phyloP scores from a whole-genome alignment of 2,113 vertebrate species.

The Prochilodus magdalenae region DNA sequence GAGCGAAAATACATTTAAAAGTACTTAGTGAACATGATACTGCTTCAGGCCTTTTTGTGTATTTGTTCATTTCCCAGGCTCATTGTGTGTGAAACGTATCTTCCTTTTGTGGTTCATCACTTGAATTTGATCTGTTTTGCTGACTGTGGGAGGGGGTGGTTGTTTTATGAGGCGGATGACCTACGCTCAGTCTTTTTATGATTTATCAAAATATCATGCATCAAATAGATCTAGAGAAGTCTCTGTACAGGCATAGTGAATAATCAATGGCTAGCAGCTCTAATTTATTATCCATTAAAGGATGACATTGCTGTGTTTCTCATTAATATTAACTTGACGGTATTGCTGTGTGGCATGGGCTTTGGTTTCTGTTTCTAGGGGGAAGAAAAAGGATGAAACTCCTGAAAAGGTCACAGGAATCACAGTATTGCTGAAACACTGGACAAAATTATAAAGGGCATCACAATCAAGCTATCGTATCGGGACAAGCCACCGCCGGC shows the following conservation, averaged over 20 bases:
- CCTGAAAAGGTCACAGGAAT: constrained; percentile 75
- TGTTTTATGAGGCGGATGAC: constrained; percentile 52
- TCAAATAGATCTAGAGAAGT: constrained; percentile 56
- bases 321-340: constrained; percentile 74
- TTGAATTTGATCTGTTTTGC: constrained; percentile 67
- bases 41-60: constrained; percentile 56
- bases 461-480: constrained; percentile 71
- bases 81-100: constrained; percentile 54
- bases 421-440: constrained; percentile 70
- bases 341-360: constrained; percentile 55
- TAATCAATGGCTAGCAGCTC: constrained; percentile 60
- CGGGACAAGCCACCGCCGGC: constrained; percentile 63
- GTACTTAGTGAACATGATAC: constrained; percentile 73
- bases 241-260: constrained; percentile 59
- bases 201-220: constrained; percentile 66
- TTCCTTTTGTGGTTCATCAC: constrained; percentile 49
- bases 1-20: constrained; percentile 75
- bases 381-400: constrained; percentile 62
- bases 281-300: constrained; percentile 72
- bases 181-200: constrained; percentile 57
- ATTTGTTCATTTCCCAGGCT: constrained; percentile 68
- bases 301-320: constrained; percentile 65
- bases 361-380: constrained; percentile 53
- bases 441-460: constrained; percentile 74
- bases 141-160: constrained; percentile 36